Evolutionary conservation across 2,888 invertebrate species (phyloP).

Genomic region (Xanthia icteritia): DNA sequence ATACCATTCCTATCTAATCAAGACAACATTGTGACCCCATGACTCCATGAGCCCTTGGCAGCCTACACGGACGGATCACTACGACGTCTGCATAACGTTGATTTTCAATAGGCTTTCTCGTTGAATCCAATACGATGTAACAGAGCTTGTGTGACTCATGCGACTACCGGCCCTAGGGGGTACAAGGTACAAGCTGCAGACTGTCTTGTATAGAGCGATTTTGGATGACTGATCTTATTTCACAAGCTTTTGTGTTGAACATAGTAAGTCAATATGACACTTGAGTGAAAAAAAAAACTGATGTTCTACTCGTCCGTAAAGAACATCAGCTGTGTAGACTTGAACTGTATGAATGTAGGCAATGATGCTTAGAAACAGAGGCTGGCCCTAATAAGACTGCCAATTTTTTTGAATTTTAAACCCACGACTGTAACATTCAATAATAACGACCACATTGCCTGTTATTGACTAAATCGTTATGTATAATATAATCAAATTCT

Average conservation of each 20-base stretch:
- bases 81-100: slow-evolving; percentile 30
- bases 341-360: too few relatives aligned
- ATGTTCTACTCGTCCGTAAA: too few relatives aligned
- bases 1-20: slow-evolving; percentile 8
- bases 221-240: not conserved
- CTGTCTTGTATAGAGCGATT: not conserved
- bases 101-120: slow-evolving; percentile 57
- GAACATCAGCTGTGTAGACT: too few relatives aligned
- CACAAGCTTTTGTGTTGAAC: not conserved
- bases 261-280: too few relatives aligned
- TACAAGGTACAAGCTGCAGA: not conserved
- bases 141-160: slow-evolving; percentile 34
- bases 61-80: not conserved
- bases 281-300: too few relatives aligned
- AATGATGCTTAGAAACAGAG: too few relatives aligned
- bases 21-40: slow-evolving; percentile 22
- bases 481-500: too few relatives aligned
- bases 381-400: too few relatives aligned
- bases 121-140: slow-evolving; percentile 38
- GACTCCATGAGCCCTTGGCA: not conserved
- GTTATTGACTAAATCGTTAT: too few relatives aligned
- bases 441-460: too few relatives aligned
- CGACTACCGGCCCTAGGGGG: not conserved
- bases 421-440: too few relatives aligned
- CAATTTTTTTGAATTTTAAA: too few relatives aligned